phyloP scores from a whole-genome alignment of 2,797 vertebrate genomes.

The Cossypha caffra region DNA sequence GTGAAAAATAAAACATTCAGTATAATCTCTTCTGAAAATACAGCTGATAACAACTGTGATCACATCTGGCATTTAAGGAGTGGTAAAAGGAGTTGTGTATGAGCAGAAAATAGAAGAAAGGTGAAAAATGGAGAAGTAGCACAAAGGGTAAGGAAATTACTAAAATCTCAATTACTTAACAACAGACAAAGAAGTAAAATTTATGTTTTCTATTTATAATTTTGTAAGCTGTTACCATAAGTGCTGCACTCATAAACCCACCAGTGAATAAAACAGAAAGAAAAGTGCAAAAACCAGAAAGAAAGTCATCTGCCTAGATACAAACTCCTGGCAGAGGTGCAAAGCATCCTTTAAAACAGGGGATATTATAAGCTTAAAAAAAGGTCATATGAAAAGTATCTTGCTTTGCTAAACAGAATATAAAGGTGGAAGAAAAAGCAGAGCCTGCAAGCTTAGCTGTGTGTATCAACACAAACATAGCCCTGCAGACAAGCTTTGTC shows the following conservation, averaged over 20 bases:
- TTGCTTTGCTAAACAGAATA: not conserved
- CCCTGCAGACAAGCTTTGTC: not conserved
- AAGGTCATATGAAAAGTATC: not conserved
- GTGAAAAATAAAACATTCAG: not conserved
- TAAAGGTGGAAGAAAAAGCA: not conserved
- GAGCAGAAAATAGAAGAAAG: not conserved
- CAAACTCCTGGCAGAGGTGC: accelerated
- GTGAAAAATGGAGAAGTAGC: not conserved
- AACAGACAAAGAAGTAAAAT: not conserved
- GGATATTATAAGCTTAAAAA: not conserved
- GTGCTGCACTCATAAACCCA: not conserved
- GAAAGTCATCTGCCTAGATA: not conserved
- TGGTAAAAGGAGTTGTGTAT: not conserved
- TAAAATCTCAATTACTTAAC: not conserved
- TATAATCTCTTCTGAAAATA: not conserved
- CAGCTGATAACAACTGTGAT: not conserved
- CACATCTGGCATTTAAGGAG: not conserved
- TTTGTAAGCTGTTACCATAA: not conserved
- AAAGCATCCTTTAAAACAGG: not conserved
- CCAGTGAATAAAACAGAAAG: not conserved
- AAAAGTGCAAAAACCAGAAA: not conserved
- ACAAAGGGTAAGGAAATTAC: not conserved
- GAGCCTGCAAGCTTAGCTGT: not conserved
- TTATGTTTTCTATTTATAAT: not conserved
- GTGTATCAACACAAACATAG: not conserved